Evolutionary conservation across 2,888 invertebrate genomes (phyloP).

Genomic region (Phaedon cochleariae): DNA sequence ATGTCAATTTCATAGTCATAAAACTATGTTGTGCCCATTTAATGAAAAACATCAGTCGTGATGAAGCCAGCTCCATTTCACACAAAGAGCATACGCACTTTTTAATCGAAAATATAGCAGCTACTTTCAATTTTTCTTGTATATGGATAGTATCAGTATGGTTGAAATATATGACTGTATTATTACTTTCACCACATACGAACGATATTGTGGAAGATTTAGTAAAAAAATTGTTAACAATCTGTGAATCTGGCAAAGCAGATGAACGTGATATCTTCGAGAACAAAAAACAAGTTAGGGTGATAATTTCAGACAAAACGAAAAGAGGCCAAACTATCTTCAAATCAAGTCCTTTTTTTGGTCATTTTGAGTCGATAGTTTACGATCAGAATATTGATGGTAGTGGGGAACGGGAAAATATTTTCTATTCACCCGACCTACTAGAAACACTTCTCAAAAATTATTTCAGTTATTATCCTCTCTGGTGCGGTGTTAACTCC

Average conservation of each 20-base stretch:
- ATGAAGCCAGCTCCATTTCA: background rate
- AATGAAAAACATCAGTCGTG: background rate
- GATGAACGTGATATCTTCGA: too few relatives aligned
- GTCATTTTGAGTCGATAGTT: too few relatives aligned
- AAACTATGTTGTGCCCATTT: slow-evolving; percentile 1
- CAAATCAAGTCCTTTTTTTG: background rate
- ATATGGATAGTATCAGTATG: background rate
- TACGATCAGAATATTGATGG: too few relatives aligned
- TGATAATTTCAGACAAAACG: too few relatives aligned
- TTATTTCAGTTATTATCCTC: background rate
- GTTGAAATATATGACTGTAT: background rate
- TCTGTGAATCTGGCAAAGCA: too few relatives aligned
- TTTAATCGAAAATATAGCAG: background rate
- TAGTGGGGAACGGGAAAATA: background rate
- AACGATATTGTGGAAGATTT: background rate
- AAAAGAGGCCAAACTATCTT: too few relatives aligned
- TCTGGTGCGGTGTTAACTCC: slow-evolving; percentile 9
- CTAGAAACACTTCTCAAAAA: background rate
- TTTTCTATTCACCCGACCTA: background rate
- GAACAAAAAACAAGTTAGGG: too few relatives aligned
- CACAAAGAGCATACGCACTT: slow-evolving; percentile 1
- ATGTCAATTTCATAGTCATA: background rate
- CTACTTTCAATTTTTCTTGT: background rate
- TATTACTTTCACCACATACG: background rate
- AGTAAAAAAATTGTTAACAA: too few relatives aligned